Conservation (phyloP, 2,797 vertebrate species). For the Astyanax mexicanus region DNA sequence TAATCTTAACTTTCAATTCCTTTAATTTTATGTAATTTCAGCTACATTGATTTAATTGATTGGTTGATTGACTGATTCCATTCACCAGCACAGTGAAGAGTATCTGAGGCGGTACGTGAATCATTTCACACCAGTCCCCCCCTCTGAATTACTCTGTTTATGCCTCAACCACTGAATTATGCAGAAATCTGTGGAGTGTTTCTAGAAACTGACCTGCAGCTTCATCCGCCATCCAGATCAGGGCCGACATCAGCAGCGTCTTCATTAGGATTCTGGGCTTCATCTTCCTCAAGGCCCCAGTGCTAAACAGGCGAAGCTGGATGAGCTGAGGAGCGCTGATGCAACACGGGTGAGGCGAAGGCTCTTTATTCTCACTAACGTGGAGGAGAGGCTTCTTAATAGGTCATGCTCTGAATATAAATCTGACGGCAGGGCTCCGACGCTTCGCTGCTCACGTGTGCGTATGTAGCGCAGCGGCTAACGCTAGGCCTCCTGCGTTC, state of each 20-base stretch:
- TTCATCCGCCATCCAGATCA: not conserved
- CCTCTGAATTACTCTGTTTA: no score
- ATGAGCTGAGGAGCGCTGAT: not conserved
- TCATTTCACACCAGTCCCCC: no score
- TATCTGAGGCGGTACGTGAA: no score
- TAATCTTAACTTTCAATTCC: no score
- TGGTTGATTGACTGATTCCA: no score
- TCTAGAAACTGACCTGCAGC: not conserved
- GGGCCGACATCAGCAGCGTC: not conserved
- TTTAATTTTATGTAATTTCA: no score
- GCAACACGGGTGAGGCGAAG: not conserved
- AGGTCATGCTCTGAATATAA: conserved; percentile 63
- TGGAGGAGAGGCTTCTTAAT: conserved; percentile 57
- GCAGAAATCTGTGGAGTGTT: no score
- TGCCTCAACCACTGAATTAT: no score
- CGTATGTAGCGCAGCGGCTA: conserved; percentile 3
- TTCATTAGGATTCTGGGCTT: not conserved
- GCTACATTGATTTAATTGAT: no score
- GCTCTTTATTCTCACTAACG: conserved; percentile 1
- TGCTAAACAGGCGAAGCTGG: not conserved
- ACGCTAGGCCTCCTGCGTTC: not conserved
- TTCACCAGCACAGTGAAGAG: no score
- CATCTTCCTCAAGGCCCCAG: not conserved
- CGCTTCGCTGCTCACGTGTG: conserved; percentile 38
- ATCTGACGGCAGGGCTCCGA: conserved; percentile 21